Evolutionary conservation across 2,888 invertebrate genomes (phyloP).

Genomic region (Eupithecia pulchellata): DNA sequence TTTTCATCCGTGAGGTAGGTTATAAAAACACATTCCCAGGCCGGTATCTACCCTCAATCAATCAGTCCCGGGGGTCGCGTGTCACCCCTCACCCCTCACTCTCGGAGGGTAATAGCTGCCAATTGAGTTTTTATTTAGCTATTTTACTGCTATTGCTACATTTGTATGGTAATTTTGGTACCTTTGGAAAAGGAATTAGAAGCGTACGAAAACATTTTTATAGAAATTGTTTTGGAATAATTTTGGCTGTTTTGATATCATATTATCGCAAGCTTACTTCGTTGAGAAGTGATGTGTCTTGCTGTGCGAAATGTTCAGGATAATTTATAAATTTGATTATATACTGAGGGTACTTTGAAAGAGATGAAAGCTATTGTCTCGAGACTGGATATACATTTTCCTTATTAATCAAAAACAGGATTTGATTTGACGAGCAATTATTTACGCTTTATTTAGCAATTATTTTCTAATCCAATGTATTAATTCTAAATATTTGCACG

Average conservation of each 20-base stretch:
- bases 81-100: constrained; percentile 33
- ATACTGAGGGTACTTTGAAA: no score
- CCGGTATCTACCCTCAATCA: constrained; percentile 30
- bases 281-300: neutral
- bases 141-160: constrained; percentile 25
- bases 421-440: no score
- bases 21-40: constrained; percentile 20
- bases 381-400: no score
- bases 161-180: constrained; percentile 35
- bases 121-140: constrained; percentile 39
- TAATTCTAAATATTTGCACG: no score
- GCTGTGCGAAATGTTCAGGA: no score
- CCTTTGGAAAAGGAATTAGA: constrained; percentile 10
- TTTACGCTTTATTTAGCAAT: no score
- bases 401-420: no score
- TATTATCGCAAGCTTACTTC: neutral
- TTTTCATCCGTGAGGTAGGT: neutral
- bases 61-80: constrained; percentile 28
- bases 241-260: neutral
- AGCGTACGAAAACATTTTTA: neutral
- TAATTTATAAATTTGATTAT: neutral
- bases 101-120: constrained; percentile 29
- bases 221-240: neutral
- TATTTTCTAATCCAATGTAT: no score
- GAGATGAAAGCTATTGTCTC: neutral